Evolutionary conservation across 1,140 invertebrate species (phyloP).

Genomic region (Drosophila pruinosa): DNA sequence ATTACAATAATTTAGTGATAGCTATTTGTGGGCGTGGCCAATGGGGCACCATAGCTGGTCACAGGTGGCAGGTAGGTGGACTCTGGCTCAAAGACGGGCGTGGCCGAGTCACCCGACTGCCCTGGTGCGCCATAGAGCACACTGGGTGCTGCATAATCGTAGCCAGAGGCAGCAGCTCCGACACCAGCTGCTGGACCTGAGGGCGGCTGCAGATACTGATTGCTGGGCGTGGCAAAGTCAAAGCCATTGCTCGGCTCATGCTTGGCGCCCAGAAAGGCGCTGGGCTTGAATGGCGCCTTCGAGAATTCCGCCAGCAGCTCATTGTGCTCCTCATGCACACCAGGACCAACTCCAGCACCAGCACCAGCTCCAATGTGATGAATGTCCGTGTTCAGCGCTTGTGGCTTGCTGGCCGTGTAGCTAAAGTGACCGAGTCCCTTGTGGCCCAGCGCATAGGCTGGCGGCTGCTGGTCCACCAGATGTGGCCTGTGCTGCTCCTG

Average conservation of each 20-base stretch:
- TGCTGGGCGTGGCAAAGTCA: conserved; percentile 60
- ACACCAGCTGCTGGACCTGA: no score
- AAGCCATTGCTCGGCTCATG: conserved; percentile 54
- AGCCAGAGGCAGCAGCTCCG: conserved; percentile 41
- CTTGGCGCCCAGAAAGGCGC: conserved; percentile 72
- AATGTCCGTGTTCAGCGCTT: conserved; percentile 63
- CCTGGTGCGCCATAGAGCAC: conserved; percentile 60
- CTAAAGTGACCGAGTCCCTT: conserved; percentile 76
- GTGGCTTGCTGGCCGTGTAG: conserved; percentile 69
- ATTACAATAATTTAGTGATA: conserved; percentile 66
- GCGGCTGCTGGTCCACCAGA: conserved; percentile 35
- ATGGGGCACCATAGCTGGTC: conserved; percentile 43
- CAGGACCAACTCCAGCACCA: no score
- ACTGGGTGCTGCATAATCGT: conserved; percentile 56
- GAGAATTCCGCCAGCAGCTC: conserved; percentile 38
- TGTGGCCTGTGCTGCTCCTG: conserved; percentile 29
- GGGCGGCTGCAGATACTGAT: conserved; percentile 51
- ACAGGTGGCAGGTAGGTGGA: conserved; percentile 61
- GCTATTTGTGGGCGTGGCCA: conserved; percentile 52
- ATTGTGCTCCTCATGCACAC: conserved; percentile 22
- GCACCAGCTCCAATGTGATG: no score
- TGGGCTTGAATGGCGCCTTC: conserved; percentile 72
- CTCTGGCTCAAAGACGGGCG: conserved; percentile 69
- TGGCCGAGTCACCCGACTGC: conserved; percentile 65
- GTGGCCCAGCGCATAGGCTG: conserved; percentile 68